These are phyloP conservation scores for Bedellia somnulentella DNA, from an alignment of 2,888 invertebrate species.

Conservation along the genomic window DNA sequence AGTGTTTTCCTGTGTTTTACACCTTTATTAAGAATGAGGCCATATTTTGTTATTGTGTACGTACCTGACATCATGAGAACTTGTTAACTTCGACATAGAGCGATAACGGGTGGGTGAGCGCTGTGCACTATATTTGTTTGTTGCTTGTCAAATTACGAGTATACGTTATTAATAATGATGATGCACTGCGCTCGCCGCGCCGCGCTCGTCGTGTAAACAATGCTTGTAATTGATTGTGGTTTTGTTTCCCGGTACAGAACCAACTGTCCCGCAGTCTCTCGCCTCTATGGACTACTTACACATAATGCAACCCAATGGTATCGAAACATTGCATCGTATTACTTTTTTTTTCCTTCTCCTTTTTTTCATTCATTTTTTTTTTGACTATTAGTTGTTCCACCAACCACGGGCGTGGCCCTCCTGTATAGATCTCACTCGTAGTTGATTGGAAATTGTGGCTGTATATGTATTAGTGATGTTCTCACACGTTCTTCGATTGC, in stretches of 20 bases:
- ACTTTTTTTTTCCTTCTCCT: slow-evolving; percentile 21
- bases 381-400: slow-evolving; percentile 10
- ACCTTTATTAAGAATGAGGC: slow-evolving; percentile 31
- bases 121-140: no score
- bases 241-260: slow-evolving; percentile 57
- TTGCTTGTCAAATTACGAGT: no score
- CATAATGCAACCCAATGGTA: slow-evolving; percentile 57
- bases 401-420: slow-evolving; percentile 12
- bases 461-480: slow-evolving; percentile 38
- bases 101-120: no score
- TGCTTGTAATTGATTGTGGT: slow-evolving; percentile 51
- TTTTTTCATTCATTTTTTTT: slow-evolving; percentile 21
- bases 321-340: slow-evolving; percentile 39
- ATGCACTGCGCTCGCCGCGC: background rate
- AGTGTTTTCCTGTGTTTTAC: slow-evolving; percentile 27
- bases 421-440: slow-evolving; percentile 21
- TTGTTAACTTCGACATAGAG: no score
- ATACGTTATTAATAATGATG: no score
- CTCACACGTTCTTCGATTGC: slow-evolving; percentile 23
- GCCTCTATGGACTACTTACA: slow-evolving; percentile 58
- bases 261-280: slow-evolving; percentile 54
- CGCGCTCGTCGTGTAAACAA: slow-evolving; percentile 16
- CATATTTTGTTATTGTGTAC: slow-evolving; percentile 23
- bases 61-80: slow-evolving; percentile 10
- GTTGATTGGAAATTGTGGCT: slow-evolving; percentile 48